These are phyloP conservation scores for Pedetes capensis DNA, from an alignment of 2,113 vertebrate species.

Conservation along the genomic window DNA sequence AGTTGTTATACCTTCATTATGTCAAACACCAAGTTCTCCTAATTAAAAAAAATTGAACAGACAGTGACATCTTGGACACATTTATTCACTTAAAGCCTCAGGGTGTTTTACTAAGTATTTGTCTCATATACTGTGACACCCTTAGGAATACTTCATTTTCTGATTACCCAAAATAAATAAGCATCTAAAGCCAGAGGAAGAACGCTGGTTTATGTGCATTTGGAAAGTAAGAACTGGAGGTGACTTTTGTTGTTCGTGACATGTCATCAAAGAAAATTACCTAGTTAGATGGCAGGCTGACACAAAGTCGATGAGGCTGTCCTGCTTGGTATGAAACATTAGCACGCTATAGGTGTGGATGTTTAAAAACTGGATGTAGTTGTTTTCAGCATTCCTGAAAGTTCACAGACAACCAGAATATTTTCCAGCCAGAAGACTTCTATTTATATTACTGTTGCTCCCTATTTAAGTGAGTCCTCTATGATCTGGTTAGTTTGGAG, in stretches of 20 bases:
- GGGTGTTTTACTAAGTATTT: slow-evolving; percentile 4
- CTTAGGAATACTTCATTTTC: slow-evolving; percentile 40
- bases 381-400: neutral
- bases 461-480: neutral
- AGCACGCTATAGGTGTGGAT: no score
- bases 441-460: slow-evolving; percentile 8
- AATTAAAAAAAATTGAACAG: slow-evolving; percentile 2
- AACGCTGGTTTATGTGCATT: neutral
- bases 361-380: neutral
- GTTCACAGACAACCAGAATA: neutral
- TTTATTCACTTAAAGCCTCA: neutral
- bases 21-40: neutral
- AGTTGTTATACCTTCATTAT: neutral
- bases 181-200: neutral
- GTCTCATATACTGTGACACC: neutral
- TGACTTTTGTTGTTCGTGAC: neutral
- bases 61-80: neutral
- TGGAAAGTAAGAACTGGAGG: neutral
- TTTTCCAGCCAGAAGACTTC: slow-evolving; percentile 1
- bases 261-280: neutral
- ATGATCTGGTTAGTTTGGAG: slow-evolving; percentile 21
- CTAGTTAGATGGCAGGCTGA: neutral
- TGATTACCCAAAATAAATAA: slow-evolving; percentile 49
- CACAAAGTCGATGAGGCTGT: accelerated
- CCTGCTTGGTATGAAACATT: accelerated